phyloP scores from a whole-genome alignment of 37 sponge, comb jelly and placozoan species.

The Cliona cf. orientalis region DNA sequence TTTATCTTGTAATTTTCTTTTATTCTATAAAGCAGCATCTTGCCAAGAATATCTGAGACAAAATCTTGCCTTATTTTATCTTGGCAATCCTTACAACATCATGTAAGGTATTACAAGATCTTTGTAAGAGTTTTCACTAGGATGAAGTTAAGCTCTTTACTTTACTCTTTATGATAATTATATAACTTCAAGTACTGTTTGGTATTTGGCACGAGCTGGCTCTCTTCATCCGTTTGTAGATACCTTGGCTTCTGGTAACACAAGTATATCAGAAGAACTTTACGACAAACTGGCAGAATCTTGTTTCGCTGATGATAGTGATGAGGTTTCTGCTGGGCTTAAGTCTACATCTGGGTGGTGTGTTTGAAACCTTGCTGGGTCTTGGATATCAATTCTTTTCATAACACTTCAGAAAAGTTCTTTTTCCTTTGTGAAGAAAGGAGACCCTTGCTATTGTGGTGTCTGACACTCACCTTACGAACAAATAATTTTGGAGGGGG shows the following conservation, averaged over 20 bases:
- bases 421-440: slow-evolving; percentile 2
- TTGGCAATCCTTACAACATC: too few relatives aligned
- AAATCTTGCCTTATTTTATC: too few relatives aligned
- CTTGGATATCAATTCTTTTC: not conserved
- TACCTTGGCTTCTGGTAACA: slow-evolving; percentile 15
- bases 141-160: too few relatives aligned
- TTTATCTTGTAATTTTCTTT: too few relatives aligned
- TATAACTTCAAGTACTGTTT: too few relatives aligned
- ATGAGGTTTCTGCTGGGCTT: not conserved
- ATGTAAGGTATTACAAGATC: too few relatives aligned
- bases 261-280: slow-evolving; percentile 11
- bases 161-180: too few relatives aligned
- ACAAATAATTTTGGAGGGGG: slow-evolving; percentile 55
- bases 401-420: not conserved
- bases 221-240: slow-evolving; percentile 21
- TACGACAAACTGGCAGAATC: not conserved
- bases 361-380: slow-evolving; percentile 22
- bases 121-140: too few relatives aligned
- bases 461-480: not conserved
- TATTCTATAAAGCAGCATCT: too few relatives aligned
- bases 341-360: slow-evolving; percentile 29
- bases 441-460: not conserved
- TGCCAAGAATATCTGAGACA: too few relatives aligned
- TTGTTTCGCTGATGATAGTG: not conserved
- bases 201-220: slow-evolving; percentile 48